phyloP scores from a whole-genome alignment of 2,888 invertebrate species.

The Cataglyphis albicans region DNA sequence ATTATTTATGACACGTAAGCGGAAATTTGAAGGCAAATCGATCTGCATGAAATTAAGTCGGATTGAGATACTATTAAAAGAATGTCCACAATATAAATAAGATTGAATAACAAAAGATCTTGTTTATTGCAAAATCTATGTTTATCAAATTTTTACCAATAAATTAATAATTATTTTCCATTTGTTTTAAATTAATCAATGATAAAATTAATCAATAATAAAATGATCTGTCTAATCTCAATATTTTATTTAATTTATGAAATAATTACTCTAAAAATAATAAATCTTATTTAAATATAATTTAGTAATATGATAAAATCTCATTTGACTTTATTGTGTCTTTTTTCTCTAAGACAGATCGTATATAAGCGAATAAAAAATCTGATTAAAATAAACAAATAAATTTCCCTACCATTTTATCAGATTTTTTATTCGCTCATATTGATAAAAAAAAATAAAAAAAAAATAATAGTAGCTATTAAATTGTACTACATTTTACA shows the following conservation, averaged over 20 bases:
- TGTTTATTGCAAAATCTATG: background rate
- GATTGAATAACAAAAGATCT: background rate
- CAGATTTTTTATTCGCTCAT: background rate
- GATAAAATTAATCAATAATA: background rate
- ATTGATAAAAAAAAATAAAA: background rate
- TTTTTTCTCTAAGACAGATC: background rate
- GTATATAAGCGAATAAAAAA: too few species aligned
- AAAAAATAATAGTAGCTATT: background rate
- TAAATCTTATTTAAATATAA: background rate
- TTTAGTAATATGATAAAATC: background rate
- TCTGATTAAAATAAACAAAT: background rate
- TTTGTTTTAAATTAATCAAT: background rate
- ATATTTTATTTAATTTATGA: background rate
- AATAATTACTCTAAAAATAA: background rate
- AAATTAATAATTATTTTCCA: background rate
- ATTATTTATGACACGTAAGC: slow-evolving; percentile 46
- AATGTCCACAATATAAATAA: slow-evolving; percentile 8
- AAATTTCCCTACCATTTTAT: background rate
- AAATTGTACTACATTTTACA: background rate
- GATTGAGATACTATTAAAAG: slow-evolving; percentile 1
- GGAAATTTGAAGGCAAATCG: slow-evolving; percentile 34
- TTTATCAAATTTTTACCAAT: background rate
- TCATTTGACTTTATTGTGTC: background rate
- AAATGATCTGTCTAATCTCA: background rate
- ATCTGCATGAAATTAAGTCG: slow-evolving; percentile 11